phyloP scores from a whole-genome alignment of 2,113 vertebrate genomes.

The Sitta europaea region DNA sequence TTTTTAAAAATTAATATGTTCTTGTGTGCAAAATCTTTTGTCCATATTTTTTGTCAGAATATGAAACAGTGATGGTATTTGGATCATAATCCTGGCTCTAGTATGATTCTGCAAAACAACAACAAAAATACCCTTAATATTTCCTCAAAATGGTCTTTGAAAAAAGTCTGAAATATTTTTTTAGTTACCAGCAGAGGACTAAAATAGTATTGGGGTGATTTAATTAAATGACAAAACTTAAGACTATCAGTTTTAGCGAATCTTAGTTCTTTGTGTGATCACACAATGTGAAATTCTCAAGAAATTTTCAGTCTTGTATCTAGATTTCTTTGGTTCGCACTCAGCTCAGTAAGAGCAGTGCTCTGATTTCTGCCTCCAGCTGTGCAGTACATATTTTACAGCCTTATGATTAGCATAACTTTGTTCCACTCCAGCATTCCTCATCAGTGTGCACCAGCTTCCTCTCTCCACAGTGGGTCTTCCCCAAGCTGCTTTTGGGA shows the following conservation, averaged over 20 bases:
- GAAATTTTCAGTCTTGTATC: background rate
- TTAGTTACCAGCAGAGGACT: background rate
- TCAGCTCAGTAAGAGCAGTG: background rate
- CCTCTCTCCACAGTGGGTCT: background rate
- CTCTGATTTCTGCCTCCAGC: background rate
- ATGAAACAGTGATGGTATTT: background rate
- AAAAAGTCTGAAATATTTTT: background rate
- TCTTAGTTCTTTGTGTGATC: background rate
- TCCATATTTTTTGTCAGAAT: background rate
- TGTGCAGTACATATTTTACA: background rate
- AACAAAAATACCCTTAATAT: background rate
- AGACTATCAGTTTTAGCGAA: background rate
- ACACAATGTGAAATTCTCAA: background rate
- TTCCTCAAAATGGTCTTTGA: background rate
- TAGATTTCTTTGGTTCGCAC: background rate
- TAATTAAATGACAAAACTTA: background rate
- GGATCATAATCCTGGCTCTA: background rate
- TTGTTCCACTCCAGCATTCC: background rate
- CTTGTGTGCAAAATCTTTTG: background rate
- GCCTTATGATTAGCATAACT: slow-evolving; percentile 24
- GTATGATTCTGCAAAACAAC: background rate
- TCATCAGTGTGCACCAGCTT: background rate
- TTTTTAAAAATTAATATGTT: background rate
- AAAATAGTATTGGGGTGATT: background rate
- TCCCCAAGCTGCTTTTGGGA: background rate